Evolutionary conservation across 2,797 vertebrate species (phyloP).

Genomic region (Xiphophorus birchmanni): DNA sequence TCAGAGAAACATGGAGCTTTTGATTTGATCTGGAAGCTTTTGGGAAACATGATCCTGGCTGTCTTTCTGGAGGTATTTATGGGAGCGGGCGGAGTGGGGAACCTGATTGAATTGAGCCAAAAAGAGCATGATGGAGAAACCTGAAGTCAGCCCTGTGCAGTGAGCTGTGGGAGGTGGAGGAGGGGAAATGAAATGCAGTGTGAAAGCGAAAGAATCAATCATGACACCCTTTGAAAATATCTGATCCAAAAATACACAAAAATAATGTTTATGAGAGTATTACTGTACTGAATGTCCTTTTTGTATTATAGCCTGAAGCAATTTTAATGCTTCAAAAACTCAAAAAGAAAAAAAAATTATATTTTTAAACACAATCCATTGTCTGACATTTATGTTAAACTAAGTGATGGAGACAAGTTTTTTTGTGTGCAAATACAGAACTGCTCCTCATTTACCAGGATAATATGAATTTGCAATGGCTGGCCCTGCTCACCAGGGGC

Average conservation of each 20-base stretch:
- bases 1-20: slow-evolving; percentile 37
- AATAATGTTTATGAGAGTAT: not conserved
- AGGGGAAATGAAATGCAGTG: slow-evolving; percentile 29
- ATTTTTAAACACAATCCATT: slow-evolving; percentile 16
- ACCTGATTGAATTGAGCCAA: slow-evolving; percentile 42
- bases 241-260: not conserved
- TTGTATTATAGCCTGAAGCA: not conserved
- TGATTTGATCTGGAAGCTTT: slow-evolving; percentile 46
- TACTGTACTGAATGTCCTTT: not conserved
- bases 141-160: slow-evolving; percentile 50
- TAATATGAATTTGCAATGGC: slow-evolving; percentile 54
- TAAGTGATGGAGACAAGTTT: slow-evolving; percentile 60
- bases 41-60: slow-evolving; percentile 26
- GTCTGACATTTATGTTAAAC: slow-evolving; percentile 26
- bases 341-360: slow-evolving; percentile 2
- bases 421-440: slow-evolving; percentile 33
- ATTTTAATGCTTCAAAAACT: not conserved
- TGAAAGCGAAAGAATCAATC: slow-evolving; percentile 16
- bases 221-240: slow-evolving; percentile 18
- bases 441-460: slow-evolving; percentile 49
- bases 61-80: slow-evolving; percentile 50
- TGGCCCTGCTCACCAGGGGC: slow-evolving; percentile 36
- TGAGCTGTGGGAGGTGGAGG: slow-evolving; percentile 34
- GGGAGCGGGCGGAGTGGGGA: slow-evolving; percentile 13
- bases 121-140: slow-evolving; percentile 40